Base-by-base conservation (phyloP, 1,140 invertebrate genomes). In the Campoletis sonorensis region DNA sequence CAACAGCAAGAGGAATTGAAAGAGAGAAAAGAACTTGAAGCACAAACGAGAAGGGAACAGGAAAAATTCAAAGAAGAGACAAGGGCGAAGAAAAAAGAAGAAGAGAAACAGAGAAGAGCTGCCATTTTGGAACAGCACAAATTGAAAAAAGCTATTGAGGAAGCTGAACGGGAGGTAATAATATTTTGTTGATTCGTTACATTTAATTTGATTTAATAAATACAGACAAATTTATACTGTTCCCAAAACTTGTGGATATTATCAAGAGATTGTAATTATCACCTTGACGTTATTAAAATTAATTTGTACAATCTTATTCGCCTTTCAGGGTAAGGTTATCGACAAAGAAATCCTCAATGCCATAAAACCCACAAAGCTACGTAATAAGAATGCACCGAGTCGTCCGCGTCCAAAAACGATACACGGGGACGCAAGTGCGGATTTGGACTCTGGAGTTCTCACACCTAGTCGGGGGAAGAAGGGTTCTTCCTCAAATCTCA, bases 121-220 rank as follows among this genome's bases (percentile, higher is more conserved):
- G 94, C 94, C 81, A 99, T 99, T 90, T 94, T 99, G 84, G 97
- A 98, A 89, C 96, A 98, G 89, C 97, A 99, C 92, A 97, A 98
- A 92, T 94, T 98, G 85, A 98, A 98, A 88, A 99, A 99, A 92
- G 96, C 96, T 61, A 95, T 97, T 78, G 97, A 98, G 91, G 97
- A 98, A 93, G 96, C 96, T 61, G 97, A 98, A 88, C 93, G 96
- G 92, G 97, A 98, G 93, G 97, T 97, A 88, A 82, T 84, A 68
- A 27, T 82, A 27, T 82, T 80, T 18, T 49, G 27, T n/a, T 54
- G 18, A n/a, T 7, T 26, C 61, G 16, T 30, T 16, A 16, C 40
- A 21, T 54, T 58, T 4, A 23, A 33, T 78, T 78, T 45, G 7
- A 1, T 45, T 45, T 45, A 11, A 13, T 45, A 45, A 13, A 45